Evolutionary conservation across 2,113 vertebrate genomes (phyloP).

Genomic region (Tor tambroides): DNA sequence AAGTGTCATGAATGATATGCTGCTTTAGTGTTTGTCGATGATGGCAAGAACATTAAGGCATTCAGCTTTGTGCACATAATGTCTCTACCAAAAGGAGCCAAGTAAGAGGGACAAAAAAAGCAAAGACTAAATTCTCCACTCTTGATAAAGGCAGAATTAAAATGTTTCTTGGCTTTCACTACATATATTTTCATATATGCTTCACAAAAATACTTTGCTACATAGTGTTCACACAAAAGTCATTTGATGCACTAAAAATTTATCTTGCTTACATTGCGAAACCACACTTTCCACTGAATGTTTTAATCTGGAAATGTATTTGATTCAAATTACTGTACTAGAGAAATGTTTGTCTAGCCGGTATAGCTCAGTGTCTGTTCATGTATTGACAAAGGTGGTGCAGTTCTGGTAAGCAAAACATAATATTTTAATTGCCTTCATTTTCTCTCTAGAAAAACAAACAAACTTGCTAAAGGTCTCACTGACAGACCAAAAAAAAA

Average conservation of each 20-base stretch:
- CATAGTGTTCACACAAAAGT: not conserved
- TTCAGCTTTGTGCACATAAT: not conserved
- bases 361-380: not conserved
- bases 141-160: not conserved
- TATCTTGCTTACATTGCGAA: not conserved
- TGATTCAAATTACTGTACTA: not conserved
- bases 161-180: not conserved
- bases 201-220: not conserved
- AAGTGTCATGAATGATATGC: not conserved
- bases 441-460: not conserved
- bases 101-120: not conserved
- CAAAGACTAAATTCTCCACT: not conserved
- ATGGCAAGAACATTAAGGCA: not conserved
- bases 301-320: not conserved
- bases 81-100: not conserved
- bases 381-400: not conserved
- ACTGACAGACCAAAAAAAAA: not conserved
- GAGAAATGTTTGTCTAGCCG: not conserved
- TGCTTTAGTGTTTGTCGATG: conserved; percentile 9
- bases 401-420: not conserved
- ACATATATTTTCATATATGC: not conserved
- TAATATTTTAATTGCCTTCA: not conserved
- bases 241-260: not conserved
- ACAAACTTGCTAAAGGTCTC: not conserved
- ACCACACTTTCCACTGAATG: not conserved